Evolutionary conservation across 2,113 vertebrate species (phyloP).

Genomic region (Nycticryphes semicollaris): DNA sequence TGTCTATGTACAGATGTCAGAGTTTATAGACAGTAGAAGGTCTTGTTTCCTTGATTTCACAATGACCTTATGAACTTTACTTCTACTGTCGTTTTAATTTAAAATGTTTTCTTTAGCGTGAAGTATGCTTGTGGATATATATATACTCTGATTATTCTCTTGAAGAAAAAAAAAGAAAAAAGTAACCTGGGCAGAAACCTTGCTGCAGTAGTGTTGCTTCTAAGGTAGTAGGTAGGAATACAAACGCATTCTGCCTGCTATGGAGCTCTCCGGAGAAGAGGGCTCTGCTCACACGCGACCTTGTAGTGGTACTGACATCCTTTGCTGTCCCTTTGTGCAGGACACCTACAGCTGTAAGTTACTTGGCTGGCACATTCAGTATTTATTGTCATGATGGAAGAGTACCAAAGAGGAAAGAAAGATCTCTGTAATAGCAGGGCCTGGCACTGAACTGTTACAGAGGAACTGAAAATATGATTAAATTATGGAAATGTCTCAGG

Average conservation of each 20-base stretch:
- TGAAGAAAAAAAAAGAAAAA: neutral
- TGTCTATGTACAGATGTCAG: neutral
- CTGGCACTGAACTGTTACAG: neutral
- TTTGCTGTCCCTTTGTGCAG: rapidly evolving
- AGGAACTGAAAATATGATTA: neutral
- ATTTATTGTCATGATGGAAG: neutral
- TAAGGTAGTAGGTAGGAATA: neutral
- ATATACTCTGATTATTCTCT: neutral
- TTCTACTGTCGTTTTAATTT: neutral
- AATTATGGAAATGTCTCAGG: neutral
- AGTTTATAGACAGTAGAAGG: neutral
- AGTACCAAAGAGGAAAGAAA: neutral
- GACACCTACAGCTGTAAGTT: neutral
- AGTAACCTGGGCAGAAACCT: neutral
- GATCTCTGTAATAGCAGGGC: neutral
- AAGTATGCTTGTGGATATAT: neutral
- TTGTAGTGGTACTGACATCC: neutral
- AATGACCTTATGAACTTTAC: neutral
- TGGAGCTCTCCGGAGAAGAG: neutral
- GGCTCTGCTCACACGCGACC: neutral
- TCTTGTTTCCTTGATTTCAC: neutral
- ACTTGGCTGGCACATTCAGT: neutral
- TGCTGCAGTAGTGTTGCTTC: neutral
- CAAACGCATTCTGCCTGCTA: neutral
- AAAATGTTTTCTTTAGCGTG: neutral